A percentile compares a stretch with the other conserved stretches of the same genome.
Evolutionary conservation across 1,140 invertebrate genomes (phyloP).

Genomic region (Heliconius hewitsoni): DNA sequence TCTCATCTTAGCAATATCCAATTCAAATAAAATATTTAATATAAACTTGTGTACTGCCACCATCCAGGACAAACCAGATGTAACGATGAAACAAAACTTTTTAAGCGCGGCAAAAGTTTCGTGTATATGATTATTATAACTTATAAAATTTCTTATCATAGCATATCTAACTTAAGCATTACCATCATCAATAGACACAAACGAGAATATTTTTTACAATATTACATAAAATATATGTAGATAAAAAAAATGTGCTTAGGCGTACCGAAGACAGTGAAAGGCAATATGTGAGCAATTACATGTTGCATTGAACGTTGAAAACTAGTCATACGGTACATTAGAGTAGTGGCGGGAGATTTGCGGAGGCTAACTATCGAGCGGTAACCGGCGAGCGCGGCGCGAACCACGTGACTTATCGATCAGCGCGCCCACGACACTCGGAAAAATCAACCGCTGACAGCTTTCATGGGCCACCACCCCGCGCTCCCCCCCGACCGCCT

Average conservation of each 20-base stretch:
- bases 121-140: neutral
- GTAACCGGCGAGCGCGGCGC: slow-evolving; percentile 56
- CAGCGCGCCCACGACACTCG: slow-evolving; percentile 78
- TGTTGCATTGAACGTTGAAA: slow-evolving; percentile 33
- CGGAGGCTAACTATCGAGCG: slow-evolving; percentile 77
- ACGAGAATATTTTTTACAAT: neutral
- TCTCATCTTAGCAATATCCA: neutral
- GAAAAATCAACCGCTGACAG: slow-evolving; percentile 80
- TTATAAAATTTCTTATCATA: neutral
- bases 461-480: slow-evolving; percentile 45
- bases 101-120: slow-evolving; percentile 20
- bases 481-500: slow-evolving; percentile 34
- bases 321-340: slow-evolving; percentile 46
- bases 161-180: neutral
- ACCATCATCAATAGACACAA: neutral
- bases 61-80: neutral
- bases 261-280: neutral
- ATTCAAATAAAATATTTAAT: neutral
- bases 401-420: slow-evolving; percentile 79
- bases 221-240: neutral
- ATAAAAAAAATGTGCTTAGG: neutral
- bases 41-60: neutral
- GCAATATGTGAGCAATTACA: slow-evolving; percentile 27
- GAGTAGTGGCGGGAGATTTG: slow-evolving; percentile 73
- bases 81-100: slow-evolving; percentile 22